Evolutionary conservation across 23 tunicate genomes (phyloP), one percentile per base, ranked within the genome.

Genomic region (Halocynthia roretzi): DNA sequence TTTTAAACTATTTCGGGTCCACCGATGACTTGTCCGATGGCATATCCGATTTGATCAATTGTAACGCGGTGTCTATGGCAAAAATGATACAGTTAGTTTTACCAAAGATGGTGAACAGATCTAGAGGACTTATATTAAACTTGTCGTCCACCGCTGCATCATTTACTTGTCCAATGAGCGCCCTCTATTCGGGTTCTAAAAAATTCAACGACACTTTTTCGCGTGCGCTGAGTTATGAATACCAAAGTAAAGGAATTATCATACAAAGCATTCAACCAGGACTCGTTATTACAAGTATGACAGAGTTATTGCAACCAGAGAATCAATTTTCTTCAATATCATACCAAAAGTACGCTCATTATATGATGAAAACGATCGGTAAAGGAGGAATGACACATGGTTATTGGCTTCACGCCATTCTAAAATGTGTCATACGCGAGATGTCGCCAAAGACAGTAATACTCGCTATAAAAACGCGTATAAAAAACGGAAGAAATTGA

Each of bases 121-220:
- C 66, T 21, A 91, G 55, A 61, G 97, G 97, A 20, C 70, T 85
- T 56, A 77, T 91, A 58, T 50, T 91, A 49, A 91, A 91, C 61
- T 10, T 91, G 54, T 81, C 97, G 19, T 91, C 97, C 0, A 80
- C 75, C 54, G 80, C 90, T 22, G 91, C 91, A 14, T 8, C 49
- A 6, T 66, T 50, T 8, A 83, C 90, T 7, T 85, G 83, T 11
- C 97, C 97, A 8, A 50, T 82, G 57, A 49, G 76, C 21, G 56
- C 87, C 8, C 54, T 91, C 5, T 91, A 91, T 74, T 85, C 91
- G 20, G 97, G 87, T 5, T 68, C 97, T 12, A 91, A 91, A 57
- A 73, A 52, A 70, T 91, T 81, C 82, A 86, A 86, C n/a, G 91
- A 85, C 70, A 75, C 80, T 31, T 91, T 91, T 55, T 84, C 97